These are phyloP conservation scores for Apeltes quadracus DNA, from an alignment of 2,113 vertebrate species.

Conservation along the genomic window DNA sequence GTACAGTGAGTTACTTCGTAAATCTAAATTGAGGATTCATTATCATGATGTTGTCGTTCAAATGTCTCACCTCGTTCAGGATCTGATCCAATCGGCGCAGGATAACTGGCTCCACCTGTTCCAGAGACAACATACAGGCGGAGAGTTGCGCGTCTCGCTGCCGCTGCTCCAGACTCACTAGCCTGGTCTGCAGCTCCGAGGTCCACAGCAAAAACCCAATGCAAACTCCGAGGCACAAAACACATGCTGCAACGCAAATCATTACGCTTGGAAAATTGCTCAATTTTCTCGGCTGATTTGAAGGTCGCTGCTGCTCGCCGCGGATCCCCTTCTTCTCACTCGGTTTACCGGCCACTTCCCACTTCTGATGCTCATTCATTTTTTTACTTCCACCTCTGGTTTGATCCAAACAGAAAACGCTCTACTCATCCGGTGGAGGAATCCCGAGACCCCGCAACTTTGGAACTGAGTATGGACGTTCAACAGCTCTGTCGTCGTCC, in stretches of 20 bases:
- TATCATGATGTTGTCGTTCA: background rate
- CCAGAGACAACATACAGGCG: slow-evolving; percentile 74
- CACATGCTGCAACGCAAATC: slow-evolving; percentile 57
- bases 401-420: slow-evolving; percentile 42
- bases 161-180: slow-evolving; percentile 76
- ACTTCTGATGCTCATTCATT: slow-evolving; percentile 72
- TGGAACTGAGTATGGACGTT: background rate
- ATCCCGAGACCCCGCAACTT: slow-evolving; percentile 10
- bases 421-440: slow-evolving; percentile 23
- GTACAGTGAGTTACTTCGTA: too few relatives aligned
- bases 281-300: slow-evolving; percentile 60
- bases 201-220: slow-evolving; percentile 69
- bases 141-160: slow-evolving; percentile 66
- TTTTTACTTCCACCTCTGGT: background rate
- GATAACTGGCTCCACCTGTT: slow-evolving; percentile 81
- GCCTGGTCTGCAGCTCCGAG: slow-evolving; percentile 75
- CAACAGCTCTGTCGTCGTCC: background rate
- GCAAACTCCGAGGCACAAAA: slow-evolving; percentile 77
- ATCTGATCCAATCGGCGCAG: slow-evolving; percentile 75
- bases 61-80: slow-evolving; percentile 66
- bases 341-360: slow-evolving; percentile 28
- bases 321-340: slow-evolving; percentile 47
- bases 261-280: slow-evolving; percentile 47
- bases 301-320: slow-evolving; percentile 48
- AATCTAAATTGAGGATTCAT: background rate